Base-by-base conservation (phyloP, 2,113 vertebrate genomes). In the Platycercus adscitus region DNA sequence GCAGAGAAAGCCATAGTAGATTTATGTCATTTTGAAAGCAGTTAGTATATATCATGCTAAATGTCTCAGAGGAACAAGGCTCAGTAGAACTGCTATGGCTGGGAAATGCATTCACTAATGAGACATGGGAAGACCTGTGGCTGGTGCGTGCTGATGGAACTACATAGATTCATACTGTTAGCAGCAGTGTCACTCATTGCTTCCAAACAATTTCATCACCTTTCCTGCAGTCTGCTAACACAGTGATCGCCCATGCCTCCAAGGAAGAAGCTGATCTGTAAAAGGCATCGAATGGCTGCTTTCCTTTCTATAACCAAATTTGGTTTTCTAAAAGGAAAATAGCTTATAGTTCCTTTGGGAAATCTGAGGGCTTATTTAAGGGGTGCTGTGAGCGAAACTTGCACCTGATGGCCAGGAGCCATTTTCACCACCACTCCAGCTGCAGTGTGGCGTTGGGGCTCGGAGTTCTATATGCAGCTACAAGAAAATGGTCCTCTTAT, bases 321-420 rank as follows among this genome's bases (percentile, higher is more conserved):
- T 53, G 17, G 21, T 94, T 93, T 88, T 46, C 56, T 90, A 43
- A 43, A 44, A 35, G 41, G 37, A 77, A 81, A 63, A 50, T 7
- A 66, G n/a, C 16, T 80, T 66, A n/a, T 21, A 11, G 9, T 55
- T 66, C 43, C 11, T 63, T 80, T 94, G 68, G 35, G 35, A 69
- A 68, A 56, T 44, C 44, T 47, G 25, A 79, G 31, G 26, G 24
- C 70, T 65, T 78, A 16, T 85, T 93, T 87, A 77, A 92, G 64
- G 24, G 31, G 11, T 65, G 65, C 7, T 29, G 5, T 47, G 63
- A 87, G 11, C 1, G 94, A 97, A 97, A 96, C 95, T 92, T 89
- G 91, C 95, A 96, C 91, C 86, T 96, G 96, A 93, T 75, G 61
- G 13, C 71, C 68, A 44, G 69, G 39, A 86, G 21, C 61, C 33